Evolutionary conservation across 2,797 vertebrate species (phyloP).

Genomic region (Clarias laeviceps): DNA sequence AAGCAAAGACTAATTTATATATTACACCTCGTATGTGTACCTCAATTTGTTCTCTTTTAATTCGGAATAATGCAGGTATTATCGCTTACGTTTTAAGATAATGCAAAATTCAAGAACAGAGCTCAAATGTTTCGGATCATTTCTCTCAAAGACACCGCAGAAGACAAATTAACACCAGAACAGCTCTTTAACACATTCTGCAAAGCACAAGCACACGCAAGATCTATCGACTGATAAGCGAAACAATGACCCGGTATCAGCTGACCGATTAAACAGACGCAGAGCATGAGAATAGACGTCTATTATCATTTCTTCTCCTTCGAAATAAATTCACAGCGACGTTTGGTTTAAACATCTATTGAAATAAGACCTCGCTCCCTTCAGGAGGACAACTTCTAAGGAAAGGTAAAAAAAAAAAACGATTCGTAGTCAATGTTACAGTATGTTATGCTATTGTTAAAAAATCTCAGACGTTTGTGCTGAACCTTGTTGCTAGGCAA

Average conservation of each 20-base stretch:
- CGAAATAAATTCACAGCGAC: constrained; percentile 69
- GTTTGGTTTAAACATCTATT: constrained; percentile 78
- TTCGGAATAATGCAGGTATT: neutral
- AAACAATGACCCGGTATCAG: constrained; percentile 42
- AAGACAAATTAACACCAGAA: constrained; percentile 21
- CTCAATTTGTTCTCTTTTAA: neutral
- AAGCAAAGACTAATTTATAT: too few relatives aligned
- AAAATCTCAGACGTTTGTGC: constrained; percentile 63
- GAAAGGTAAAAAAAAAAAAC: constrained; percentile 71
- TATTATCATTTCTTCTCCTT: constrained; percentile 46
- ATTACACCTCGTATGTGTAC: neutral
- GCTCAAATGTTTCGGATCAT: neutral
- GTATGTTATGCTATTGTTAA: constrained; percentile 61
- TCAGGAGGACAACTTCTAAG: constrained; percentile 65
- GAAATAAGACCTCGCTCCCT: constrained; percentile 64
- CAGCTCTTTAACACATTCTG: constrained; percentile 15
- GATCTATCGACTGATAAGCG: constrained; percentile 47
- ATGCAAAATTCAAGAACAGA: neutral
- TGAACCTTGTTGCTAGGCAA: constrained; percentile 68
- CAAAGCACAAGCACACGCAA: neutral
- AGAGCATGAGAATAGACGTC: constrained; percentile 60
- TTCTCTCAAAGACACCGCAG: neutral
- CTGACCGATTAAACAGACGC: constrained; percentile 73
- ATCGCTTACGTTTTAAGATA: neutral
- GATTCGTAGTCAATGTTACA: constrained; percentile 68